These are phyloP conservation scores for Hoplias malabaricus DNA, from an alignment of 2,113 vertebrate species.

Conservation along the genomic window DNA sequence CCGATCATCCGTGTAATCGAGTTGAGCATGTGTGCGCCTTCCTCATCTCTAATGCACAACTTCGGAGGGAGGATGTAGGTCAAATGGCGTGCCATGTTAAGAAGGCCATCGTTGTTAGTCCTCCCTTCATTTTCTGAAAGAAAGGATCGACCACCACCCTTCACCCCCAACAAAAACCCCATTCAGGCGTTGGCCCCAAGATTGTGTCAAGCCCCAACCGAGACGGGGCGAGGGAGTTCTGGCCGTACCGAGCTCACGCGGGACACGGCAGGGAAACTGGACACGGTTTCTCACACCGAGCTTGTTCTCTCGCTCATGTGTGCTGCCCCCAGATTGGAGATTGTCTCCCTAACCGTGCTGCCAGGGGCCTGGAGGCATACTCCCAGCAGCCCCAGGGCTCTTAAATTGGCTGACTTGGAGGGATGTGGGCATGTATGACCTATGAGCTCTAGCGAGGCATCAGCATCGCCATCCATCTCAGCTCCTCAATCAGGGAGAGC, in stretches of 20 bases:
- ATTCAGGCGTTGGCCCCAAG: slow-evolving; percentile 33
- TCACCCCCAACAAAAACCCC: slow-evolving; percentile 12
- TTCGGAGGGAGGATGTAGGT: slow-evolving; percentile 37
- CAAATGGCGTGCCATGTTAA: slow-evolving; percentile 32
- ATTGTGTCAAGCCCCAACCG: slow-evolving; percentile 38
- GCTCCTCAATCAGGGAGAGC: slow-evolving; percentile 32
- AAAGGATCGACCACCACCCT: neutral
- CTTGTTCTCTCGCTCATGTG: neutral
- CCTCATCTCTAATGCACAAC: slow-evolving; percentile 54
- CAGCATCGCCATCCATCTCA: slow-evolving; percentile 22
- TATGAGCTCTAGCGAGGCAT: slow-evolving; percentile 26
- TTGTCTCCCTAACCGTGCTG: neutral
- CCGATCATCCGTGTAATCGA: slow-evolving; percentile 48
- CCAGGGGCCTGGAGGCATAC: neutral
- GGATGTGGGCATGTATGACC: slow-evolving; percentile 39
- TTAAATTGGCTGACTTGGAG: neutral
- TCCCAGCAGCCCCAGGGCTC: neutral
- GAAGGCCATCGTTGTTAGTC: neutral
- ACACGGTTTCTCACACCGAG: neutral
- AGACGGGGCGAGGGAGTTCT: slow-evolving; percentile 5
- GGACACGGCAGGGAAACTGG: neutral
- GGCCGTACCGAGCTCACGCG: slow-evolving; percentile 6
- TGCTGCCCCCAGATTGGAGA: neutral
- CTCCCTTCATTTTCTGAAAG: slow-evolving; percentile 13
- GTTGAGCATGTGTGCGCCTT: slow-evolving; percentile 37